These are phyloP conservation scores for Okamejei kenojei DNA, from an alignment of 2,797 vertebrate species.

Conservation along the genomic window DNA sequence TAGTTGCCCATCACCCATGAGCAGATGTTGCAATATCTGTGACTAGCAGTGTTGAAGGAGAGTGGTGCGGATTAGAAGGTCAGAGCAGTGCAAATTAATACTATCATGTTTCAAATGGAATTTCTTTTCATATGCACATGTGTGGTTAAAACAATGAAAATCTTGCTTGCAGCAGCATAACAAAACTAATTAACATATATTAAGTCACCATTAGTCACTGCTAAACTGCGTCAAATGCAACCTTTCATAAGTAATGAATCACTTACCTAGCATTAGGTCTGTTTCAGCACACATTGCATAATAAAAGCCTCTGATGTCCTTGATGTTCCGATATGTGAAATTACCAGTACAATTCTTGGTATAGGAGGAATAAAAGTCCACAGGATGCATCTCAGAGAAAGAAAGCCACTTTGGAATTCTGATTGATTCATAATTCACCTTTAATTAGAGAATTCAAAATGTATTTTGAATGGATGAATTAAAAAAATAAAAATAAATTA, in stretches of 20 bases:
- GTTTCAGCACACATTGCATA: constrained; percentile 95
- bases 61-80: background rate
- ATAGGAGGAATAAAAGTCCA: constrained; percentile 85
- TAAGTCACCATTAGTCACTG: background rate
- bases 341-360: constrained; percentile 85
- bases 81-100: background rate
- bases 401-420: constrained; percentile 79
- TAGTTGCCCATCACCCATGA: no score
- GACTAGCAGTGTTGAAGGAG: background rate
- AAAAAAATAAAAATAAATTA: no score
- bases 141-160: no score
- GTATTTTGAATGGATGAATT: background rate
- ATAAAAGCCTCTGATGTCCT: constrained; percentile 77
- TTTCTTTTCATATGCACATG: background rate
- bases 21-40: constrained; percentile 40
- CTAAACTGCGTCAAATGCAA: background rate
- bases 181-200: background rate
- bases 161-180: background rate
- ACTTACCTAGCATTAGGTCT: constrained; percentile 86
- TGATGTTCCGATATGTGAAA: constrained; percentile 79
- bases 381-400: constrained; percentile 74
- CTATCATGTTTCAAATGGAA: background rate
- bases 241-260: background rate
- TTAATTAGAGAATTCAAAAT: constrained; percentile 20
- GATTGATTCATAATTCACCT: constrained; percentile 73